Evolutionary conservation across 2,888 invertebrate species (phyloP).

Genomic region (Hypomecis punctinalis): DNA sequence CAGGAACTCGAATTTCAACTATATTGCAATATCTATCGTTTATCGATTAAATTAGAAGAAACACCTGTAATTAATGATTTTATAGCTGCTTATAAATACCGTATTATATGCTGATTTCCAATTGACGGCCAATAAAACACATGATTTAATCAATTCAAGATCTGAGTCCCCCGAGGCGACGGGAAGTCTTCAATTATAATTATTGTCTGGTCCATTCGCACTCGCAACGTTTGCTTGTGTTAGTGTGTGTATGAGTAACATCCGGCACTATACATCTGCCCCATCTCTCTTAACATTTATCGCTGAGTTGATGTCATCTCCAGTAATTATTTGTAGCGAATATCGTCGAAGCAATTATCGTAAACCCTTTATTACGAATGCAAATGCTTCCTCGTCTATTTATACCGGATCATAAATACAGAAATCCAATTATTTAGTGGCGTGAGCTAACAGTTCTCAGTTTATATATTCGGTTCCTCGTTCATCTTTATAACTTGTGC

Average conservation of each 20-base stretch:
- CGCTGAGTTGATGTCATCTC: slow-evolving; percentile 45
- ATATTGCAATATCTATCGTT: neutral
- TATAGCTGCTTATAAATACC: slow-evolving; percentile 20
- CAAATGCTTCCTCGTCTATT: slow-evolving; percentile 44
- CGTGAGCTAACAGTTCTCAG: slow-evolving; percentile 45
- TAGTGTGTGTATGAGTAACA: slow-evolving; percentile 73
- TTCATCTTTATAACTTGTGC: slow-evolving; percentile 57
- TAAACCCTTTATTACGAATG: slow-evolving; percentile 44
- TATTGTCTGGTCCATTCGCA: slow-evolving; percentile 67
- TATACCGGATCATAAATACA: slow-evolving; percentile 44
- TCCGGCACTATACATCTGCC: slow-evolving; percentile 77
- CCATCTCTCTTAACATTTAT: slow-evolving; percentile 51
- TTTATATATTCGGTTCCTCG: slow-evolving; percentile 52
- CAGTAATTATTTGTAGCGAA: slow-evolving; percentile 40
- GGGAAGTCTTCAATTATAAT: slow-evolving; percentile 81
- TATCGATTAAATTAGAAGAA: slow-evolving; percentile 4
- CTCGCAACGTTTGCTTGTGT: slow-evolving; percentile 50
- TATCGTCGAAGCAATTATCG: slow-evolving; percentile 42
- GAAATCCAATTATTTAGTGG: slow-evolving; percentile 54
- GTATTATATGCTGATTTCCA: slow-evolving; percentile 27
- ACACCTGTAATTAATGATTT: neutral
- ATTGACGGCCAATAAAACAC: slow-evolving; percentile 47
- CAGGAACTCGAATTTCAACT: slow-evolving; percentile 21
- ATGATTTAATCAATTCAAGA: slow-evolving; percentile 60
- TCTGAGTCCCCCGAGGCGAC: slow-evolving; percentile 57